A percentile compares a stretch with the other conserved stretches of the same genome.
These are phyloP conservation scores for Vombatus ursinus DNA, from an alignment of 2,113 vertebrate genomes.

Conservation along the genomic window DNA sequence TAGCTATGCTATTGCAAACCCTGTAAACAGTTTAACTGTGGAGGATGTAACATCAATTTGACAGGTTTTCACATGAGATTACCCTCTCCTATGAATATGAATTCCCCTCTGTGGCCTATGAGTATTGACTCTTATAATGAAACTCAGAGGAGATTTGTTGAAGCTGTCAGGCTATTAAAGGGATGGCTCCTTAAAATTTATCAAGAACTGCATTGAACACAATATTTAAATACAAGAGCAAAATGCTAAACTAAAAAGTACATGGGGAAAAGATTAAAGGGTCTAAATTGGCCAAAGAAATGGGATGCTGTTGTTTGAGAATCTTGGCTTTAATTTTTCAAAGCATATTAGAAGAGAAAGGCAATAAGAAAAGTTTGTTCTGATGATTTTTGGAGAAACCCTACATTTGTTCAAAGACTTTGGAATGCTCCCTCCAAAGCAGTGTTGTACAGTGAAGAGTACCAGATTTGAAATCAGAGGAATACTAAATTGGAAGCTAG, in stretches of 20 bases:
- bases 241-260: slow-evolving; percentile 39
- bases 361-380: background rate
- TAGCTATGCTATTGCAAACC: background rate
- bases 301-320: slow-evolving; percentile 37
- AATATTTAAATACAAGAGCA: slow-evolving; percentile 64
- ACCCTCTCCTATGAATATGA: slow-evolving; percentile 58
- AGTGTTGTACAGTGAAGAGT: background rate
- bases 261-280: slow-evolving; percentile 61
- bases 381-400: background rate
- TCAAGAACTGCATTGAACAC: slow-evolving; percentile 47
- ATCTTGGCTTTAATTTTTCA: slow-evolving; percentile 50
- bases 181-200: slow-evolving; percentile 38
- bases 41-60: background rate
- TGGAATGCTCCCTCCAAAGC: background rate
- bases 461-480: background rate
- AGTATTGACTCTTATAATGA: slow-evolving; percentile 20
- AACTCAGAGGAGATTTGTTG: slow-evolving; percentile 60
- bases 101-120: slow-evolving; percentile 49
- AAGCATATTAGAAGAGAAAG: slow-evolving; percentile 33
- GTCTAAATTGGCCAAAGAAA: background rate
- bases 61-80: slow-evolving; percentile 64
- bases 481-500: background rate
- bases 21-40: slow-evolving; percentile 30
- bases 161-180: slow-evolving; percentile 62
- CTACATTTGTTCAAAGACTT: slow-evolving; percentile 14